Evolutionary conservation across 2,888 invertebrate genomes (phyloP), one percentile per base, ranked within the genome.

Genomic region (Mythimna vitellina): DNA sequence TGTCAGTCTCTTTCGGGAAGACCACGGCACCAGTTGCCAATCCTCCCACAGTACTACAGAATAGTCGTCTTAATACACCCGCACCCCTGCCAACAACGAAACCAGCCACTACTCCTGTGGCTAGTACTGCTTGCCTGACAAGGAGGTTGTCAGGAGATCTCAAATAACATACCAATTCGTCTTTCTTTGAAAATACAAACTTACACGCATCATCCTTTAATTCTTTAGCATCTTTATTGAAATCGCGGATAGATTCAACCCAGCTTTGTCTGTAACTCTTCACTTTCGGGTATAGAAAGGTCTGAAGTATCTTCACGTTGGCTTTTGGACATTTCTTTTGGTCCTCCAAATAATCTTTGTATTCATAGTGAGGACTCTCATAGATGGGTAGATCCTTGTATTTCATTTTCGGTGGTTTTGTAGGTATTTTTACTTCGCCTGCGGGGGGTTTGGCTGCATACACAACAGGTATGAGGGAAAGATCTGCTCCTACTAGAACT

Each of bases 361-460:
- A 94, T 1, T 92, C 90, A 14, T 84, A 81, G 67, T 94, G 93
- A 0, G 93, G 94, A 3, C 87, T 83, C 62, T 87, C 70, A 83
- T 95, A 94, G 0, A 94, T 25, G 0, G 94, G 92, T 0, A 95
- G 77, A 4, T 95, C 94, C 69, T 87, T 89, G 65, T 91, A 93
- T 71, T 88, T 93, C 93, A 94, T 94, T 4, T 87, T 86, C 0
- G 93, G 92, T 1, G 94, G 94, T 66, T 78, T 91, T 51, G 86
- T 53, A 3, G 86, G 87, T 0, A 20, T 0, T 1, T 0, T 67
- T 0, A 70, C 74, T 1, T 75, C 56, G n/a, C n/a, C n/a, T n/a
- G n/a, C n/a, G 0, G 83, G 83, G 0, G 83, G 83, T 14, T 89
- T n/a, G 0, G 93, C 91, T 0, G 86, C 83, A 4, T 93, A 90